Conservation (phyloP, 2,113 vertebrate species). For the Theropithecus gelada region DNA sequence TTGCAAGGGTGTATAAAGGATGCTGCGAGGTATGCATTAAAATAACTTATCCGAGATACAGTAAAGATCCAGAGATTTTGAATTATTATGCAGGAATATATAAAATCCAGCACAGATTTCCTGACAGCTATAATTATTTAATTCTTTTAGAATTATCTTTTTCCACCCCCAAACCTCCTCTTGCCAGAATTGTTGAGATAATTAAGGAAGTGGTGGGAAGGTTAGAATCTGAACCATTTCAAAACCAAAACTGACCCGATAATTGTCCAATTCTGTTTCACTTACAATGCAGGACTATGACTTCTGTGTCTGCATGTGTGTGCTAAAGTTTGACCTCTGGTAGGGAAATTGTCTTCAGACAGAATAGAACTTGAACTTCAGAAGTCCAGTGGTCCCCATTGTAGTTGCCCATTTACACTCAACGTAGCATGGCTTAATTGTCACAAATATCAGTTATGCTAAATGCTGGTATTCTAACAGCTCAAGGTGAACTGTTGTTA, state of each 20-base stretch:
- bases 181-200: constrained; percentile 60
- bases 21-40: background rate
- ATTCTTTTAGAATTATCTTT: constrained; percentile 57
- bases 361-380: constrained; percentile 49
- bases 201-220: constrained; percentile 65
- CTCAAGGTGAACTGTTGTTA: background rate
- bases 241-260: background rate
- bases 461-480: background rate
- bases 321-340: background rate
- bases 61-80: constrained; percentile 35
- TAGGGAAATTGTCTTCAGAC: background rate
- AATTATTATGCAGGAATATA: constrained; percentile 51
- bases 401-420: background rate
- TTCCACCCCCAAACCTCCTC: constrained; percentile 49
- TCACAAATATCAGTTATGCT: background rate
- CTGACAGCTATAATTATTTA: constrained; percentile 64
- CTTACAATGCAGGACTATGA: background rate
- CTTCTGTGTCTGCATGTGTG: background rate
- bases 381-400: constrained; percentile 32
- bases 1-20: background rate
- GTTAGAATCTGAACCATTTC: constrained; percentile 56
- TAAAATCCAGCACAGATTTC: constrained; percentile 64
- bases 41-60: background rate
- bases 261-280: background rate
- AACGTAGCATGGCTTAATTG: background rate